phyloP scores from a whole-genome alignment of 1,140 invertebrate species.

The Drosophila pseudoobscura region DNA sequence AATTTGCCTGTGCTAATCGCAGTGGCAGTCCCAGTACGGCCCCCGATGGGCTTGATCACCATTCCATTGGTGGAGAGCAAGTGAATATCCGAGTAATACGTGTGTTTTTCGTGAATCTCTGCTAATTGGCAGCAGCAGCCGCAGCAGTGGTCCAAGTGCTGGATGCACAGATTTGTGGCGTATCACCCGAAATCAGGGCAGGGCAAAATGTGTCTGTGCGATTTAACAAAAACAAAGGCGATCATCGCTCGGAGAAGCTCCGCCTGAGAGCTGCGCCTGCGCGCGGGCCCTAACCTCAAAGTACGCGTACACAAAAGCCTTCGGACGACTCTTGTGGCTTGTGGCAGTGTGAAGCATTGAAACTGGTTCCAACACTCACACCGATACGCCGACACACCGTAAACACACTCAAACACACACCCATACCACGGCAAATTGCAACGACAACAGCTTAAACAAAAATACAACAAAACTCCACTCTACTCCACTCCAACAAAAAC shows the following conservation, averaged over 20 bases:
- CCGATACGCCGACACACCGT: slow-evolving; percentile 15
- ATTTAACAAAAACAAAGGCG: slow-evolving; percentile 38
- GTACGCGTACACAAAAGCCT: slow-evolving; percentile 52
- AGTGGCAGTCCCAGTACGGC: slow-evolving; percentile 11
- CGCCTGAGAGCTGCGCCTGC: slow-evolving; percentile 71
- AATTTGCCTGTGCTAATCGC: slow-evolving; percentile 71
- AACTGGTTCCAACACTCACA: slow-evolving; percentile 70
- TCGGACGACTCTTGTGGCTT: slow-evolving; percentile 45
- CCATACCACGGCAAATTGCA: slow-evolving; percentile 57
- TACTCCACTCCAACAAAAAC: not conserved
- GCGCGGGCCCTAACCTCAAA: slow-evolving; percentile 72
- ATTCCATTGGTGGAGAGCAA: slow-evolving; percentile 15
- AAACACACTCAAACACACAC: slow-evolving; percentile 43
- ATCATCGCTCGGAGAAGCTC: slow-evolving; percentile 7
- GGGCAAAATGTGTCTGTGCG: slow-evolving; percentile 64
- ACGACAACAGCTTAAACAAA: slow-evolving; percentile 47
- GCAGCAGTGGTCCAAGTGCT: not conserved
- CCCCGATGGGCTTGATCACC: too few species aligned
- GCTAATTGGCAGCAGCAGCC: slow-evolving; percentile 61
- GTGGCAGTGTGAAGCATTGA: slow-evolving; percentile 45
- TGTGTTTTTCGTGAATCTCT: slow-evolving; percentile 60
- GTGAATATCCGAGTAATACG: slow-evolving; percentile 18
- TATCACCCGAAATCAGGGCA: not conserved
- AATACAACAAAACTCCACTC: slow-evolving; percentile 5
- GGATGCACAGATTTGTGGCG: too few species aligned